Evolutionary conservation across 2,888 invertebrate species (phyloP), one percentile per base, ranked within the genome.

Genomic region (Hyposoter didymator): DNA sequence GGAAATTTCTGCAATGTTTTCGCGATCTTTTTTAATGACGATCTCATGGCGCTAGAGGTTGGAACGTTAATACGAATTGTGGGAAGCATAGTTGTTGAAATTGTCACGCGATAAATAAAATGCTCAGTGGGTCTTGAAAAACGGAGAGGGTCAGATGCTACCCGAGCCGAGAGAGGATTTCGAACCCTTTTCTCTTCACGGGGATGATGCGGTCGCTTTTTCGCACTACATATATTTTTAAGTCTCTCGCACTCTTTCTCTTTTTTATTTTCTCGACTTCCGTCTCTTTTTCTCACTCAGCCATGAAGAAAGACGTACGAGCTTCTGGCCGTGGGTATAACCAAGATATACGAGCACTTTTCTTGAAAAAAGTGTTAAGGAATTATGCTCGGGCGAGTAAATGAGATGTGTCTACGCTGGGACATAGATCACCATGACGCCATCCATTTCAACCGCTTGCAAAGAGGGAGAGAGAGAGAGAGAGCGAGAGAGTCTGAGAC

Each of bases 331-430:
- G 82, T 78, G 84, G 90, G 90, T 90, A 90, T 92, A 93, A 92
- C 92, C 91, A 93, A 92, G 92, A 92, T 92, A 90, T 92, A 93
- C 90, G 92, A 92, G 90, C 91, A 89, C 91, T 90, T 90, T 89
- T 90, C 90, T 90, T 90, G 90, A 92, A 93, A 94, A 94, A 94
- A 94, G 94, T 94, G 94, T 94, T 94, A 93, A 94, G 94, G 94
- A 95, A 95, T 95, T 95, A 95, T 94, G 94, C 94, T 91, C 91
- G 92, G 90, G 93, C 88, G 91, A 93, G 94, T 94, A 95, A 95
- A 95, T 95, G 94, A 95, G 94, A 95, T 94, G 95, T 95, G 94
- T 94, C 94, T 94, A 91, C 91, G 89, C 90, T 85, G 88, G 87
- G 87, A 88, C 89, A 88, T 89, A 88, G 86, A 89, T 89, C 89